A percentile compares a stretch with the other conserved stretches of the same genome.
These are phyloP conservation scores for Avahi laniger DNA, from an alignment of 2,797 vertebrate species.

Conservation along the genomic window DNA sequence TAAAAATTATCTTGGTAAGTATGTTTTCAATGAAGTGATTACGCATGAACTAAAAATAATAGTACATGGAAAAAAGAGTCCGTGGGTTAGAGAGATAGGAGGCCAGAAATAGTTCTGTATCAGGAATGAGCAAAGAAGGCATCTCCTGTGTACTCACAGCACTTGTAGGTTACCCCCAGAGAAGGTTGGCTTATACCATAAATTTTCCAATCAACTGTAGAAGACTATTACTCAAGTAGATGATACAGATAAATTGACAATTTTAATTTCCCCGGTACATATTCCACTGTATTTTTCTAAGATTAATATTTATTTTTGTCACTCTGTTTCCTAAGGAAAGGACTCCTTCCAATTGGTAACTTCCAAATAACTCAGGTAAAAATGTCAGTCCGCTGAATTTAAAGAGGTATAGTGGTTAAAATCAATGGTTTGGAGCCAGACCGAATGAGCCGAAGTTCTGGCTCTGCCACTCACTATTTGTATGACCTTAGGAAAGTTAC, in stretches of 20 bases:
- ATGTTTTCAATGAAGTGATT: conserved; percentile 59
- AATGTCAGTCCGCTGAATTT: neutral
- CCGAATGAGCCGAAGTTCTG: neutral
- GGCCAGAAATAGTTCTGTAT: neutral
- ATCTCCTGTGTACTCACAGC: neutral
- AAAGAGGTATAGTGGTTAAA: neutral
- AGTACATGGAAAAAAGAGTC: neutral
- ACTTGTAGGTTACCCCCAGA: neutral
- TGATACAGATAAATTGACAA: neutral
- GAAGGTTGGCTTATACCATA: neutral
- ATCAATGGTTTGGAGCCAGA: neutral
- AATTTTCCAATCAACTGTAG: neutral
- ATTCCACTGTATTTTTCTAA: neutral
- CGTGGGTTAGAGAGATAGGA: neutral
- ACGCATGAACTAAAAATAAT: neutral
- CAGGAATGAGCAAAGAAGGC: neutral
- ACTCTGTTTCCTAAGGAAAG: neutral
- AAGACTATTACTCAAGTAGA: neutral
- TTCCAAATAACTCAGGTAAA: neutral
- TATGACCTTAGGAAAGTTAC: neutral
- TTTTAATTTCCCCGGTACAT: neutral
- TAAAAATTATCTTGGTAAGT: neutral
- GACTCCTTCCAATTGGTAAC: neutral
- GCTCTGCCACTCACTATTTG: neutral
- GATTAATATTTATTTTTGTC: neutral